These are phyloP conservation scores for Himalopsyche anomala DNA, from an alignment of 2,888 invertebrate genomes.

Conservation along the genomic window DNA sequence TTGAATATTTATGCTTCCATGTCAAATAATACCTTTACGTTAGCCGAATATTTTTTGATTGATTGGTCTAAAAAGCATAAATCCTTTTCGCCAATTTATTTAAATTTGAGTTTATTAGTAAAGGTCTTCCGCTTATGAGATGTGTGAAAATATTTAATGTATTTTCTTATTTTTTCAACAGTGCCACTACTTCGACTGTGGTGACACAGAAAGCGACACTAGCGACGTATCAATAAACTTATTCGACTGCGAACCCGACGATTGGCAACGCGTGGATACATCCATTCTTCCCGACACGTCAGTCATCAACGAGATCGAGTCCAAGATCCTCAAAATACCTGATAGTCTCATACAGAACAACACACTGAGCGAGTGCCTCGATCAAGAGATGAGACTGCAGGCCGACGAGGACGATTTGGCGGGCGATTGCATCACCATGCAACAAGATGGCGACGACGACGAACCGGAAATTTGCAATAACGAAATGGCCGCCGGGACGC, in stretches of 20 bases:
- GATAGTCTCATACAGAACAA: constrained; percentile 46
- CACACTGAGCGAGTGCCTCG: constrained; percentile 1
- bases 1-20: too few species aligned
- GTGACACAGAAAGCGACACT: constrained; percentile 63
- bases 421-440: constrained; percentile 45
- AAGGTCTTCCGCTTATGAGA: too few species aligned
- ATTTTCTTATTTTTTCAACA: constrained; percentile 47
- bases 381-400: constrained; percentile 19
- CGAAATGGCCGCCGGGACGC: constrained; percentile 73
- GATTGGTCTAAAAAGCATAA: too few species aligned
- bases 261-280: constrained; percentile 47
- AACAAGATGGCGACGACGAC: constrained; percentile 53
- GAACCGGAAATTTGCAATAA: constrained; percentile 51
- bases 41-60: too few species aligned
- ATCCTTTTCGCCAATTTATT: too few species aligned
- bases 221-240: constrained; percentile 61
- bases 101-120: too few species aligned
- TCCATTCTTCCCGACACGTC: constrained; percentile 43
- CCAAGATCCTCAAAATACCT: constrained; percentile 44
- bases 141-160: too few species aligned
- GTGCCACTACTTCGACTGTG: constrained; percentile 65
- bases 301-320: constrained; percentile 56
- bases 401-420: not conserved
- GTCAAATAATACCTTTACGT: too few species aligned
- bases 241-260: constrained; percentile 60